Evolutionary conservation across 2,797 vertebrate genomes (phyloP).

Genomic region (Parauchenoglanis punctatus): DNA sequence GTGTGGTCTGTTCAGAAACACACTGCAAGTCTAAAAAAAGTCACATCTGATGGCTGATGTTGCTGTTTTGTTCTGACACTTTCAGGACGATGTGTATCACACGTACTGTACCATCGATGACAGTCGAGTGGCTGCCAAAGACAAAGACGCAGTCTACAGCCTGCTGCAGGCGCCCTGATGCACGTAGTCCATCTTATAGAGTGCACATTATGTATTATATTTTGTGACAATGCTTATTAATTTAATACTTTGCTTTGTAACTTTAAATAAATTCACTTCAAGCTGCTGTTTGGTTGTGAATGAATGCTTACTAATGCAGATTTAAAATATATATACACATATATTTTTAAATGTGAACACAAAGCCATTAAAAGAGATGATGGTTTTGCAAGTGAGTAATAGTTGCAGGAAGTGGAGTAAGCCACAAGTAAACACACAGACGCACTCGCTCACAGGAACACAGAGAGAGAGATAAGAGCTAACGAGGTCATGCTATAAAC

Average conservation of each 20-base stretch:
- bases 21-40: neutral
- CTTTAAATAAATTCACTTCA: neutral
- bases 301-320: neutral
- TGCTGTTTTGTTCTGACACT: neutral
- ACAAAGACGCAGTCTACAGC: neutral
- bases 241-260: neutral
- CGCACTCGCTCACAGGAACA: neutral
- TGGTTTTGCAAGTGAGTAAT: neutral
- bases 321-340: neutral
- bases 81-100: slow-evolving; percentile 38
- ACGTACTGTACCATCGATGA: slow-evolving; percentile 46
- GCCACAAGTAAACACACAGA: neutral
- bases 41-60: neutral
- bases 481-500: neutral
- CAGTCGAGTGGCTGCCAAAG: neutral
- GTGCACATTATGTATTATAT: too few species aligned
- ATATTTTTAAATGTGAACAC: neutral
- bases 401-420: neutral
- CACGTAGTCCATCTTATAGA: neutral
- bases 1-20: neutral
- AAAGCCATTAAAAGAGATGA: too few species aligned
- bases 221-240: neutral
- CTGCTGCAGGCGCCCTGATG: slow-evolving; percentile 17
- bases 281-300: neutral
- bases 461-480: neutral